Base-by-base conservation (phyloP, 2,888 invertebrate genomes). In the Philonicus albiceps region DNA sequence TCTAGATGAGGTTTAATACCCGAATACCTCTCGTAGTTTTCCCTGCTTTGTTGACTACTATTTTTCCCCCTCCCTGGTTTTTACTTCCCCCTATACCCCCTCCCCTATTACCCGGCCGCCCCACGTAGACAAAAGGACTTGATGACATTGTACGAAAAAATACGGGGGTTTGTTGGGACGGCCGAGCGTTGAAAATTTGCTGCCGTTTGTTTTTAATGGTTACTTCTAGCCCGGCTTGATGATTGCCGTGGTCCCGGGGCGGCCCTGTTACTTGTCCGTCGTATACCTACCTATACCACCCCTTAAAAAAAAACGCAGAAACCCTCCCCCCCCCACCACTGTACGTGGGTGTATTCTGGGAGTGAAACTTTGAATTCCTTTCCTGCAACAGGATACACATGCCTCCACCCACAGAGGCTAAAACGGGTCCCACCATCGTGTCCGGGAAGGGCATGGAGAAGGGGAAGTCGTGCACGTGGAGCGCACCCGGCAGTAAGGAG, bases 361-460 rank as follows among this genome's bases (percentile, higher is more conserved):
- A 30, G 75, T 75, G 34, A 37, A 75, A 78, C 40, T 37, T 78
- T 78, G 22, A 37, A 37, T 78, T 37, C 40, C 78, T 78, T 43
- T 43, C 40, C 78, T 78, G 78, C 78, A 78, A 78, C 78, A 78
- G 78, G 78, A 78, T 78, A 78, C 78, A 78, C 64, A 64, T 64
- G 64, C 64, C 64, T 27, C 64, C 22, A 11, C 64, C 64, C 64
- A 27, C 30, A 3, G 73, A 16, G 30, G 27, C 27, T 16, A 6
- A 43, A 13, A 34, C 34, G n/a, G 34, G 34, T 34, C 31, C 34
- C 3, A 7, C 19, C 30, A 34, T 5, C 6, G 7, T 72, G 74
- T n/a, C 22, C 34, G 74, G 74, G 74, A 30, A n/a, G 19, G 3
- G 22, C 64, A 27, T 22, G 22, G 11, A 19, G 64, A 8, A 1